Percentiles rank a stretch among this genome's conserved stretches.
Evolutionary conservation across 2,113 vertebrate species (phyloP).

Genomic region (Gavia stellata): DNA sequence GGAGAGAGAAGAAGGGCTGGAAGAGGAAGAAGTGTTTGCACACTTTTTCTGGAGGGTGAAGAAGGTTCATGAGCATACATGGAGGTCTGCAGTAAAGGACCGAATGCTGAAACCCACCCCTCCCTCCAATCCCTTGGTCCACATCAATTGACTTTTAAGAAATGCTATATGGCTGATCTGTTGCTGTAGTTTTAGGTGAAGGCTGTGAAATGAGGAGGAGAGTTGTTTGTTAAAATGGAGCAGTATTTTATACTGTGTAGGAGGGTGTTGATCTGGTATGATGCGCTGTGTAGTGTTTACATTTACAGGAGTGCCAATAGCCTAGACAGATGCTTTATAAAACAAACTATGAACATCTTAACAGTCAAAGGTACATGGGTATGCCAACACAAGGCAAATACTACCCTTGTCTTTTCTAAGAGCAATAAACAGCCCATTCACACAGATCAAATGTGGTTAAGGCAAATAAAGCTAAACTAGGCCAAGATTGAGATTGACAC

Average conservation of each 20-base stretch:
- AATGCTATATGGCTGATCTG: not conserved
- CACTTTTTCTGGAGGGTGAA: not conserved
- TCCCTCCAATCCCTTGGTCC: not conserved
- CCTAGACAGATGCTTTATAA: conserved; percentile 8
- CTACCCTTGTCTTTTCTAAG: not conserved
- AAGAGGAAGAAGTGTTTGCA: not conserved
- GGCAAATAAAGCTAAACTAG: conserved; percentile 13
- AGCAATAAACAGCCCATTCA: not conserved
- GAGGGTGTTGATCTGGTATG: not conserved
- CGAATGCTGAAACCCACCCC: not conserved
- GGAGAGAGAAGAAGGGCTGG: not conserved
- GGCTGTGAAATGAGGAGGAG: not conserved
- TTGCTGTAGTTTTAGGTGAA: not conserved
- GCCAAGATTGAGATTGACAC: not conserved
- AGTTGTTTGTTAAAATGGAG: not conserved
- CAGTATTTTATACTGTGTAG: not conserved
- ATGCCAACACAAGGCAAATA: not conserved
- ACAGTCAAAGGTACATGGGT: not conserved
- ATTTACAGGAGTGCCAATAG: not conserved
- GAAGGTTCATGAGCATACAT: not conserved
- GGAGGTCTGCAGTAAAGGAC: not conserved
- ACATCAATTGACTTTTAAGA: not conserved
- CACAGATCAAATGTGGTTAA: not conserved
- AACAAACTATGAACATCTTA: not conserved
- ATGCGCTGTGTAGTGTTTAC: not conserved